These are phyloP conservation scores for Psittacula cyanocephala DNA, from an alignment of 2,113 vertebrate species.

Conservation along the genomic window DNA sequence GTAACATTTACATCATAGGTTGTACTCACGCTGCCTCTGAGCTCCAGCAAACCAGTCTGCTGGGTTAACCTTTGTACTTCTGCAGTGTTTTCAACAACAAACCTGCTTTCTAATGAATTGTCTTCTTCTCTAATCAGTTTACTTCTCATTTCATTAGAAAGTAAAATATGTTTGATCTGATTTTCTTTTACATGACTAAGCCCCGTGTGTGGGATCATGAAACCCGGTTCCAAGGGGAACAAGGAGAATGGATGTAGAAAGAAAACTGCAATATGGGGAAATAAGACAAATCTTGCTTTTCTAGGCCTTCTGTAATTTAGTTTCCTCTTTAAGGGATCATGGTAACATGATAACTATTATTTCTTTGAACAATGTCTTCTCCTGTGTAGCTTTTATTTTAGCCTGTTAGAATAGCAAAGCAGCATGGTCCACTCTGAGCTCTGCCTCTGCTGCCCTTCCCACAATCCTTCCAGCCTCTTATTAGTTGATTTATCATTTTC, in stretches of 20 bases:
- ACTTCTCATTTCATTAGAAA: not conserved
- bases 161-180: not conserved
- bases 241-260: not conserved
- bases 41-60: slow-evolving; percentile 22
- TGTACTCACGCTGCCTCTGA: slow-evolving; percentile 18
- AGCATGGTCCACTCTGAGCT: not conserved
- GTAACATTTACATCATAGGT: slow-evolving; percentile 66
- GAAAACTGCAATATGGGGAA: not conserved
- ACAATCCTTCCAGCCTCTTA: not conserved
- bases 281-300: not conserved
- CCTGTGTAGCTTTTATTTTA: not conserved
- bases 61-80: not conserved
- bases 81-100: not conserved
- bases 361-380: not conserved
- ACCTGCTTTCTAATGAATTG: not conserved
- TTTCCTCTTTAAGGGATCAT: not conserved
- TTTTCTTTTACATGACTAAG: slow-evolving; percentile 3
- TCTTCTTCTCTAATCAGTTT: not conserved
- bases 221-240: not conserved
- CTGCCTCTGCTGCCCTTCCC: not conserved
- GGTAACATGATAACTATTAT: not conserved
- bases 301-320: not conserved
- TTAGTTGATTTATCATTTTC: not conserved
- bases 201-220: not conserved
- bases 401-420: not conserved